Conservation (phyloP, 2,113 vertebrate genomes). For the Periophthalmodon schlosseri region DNA sequence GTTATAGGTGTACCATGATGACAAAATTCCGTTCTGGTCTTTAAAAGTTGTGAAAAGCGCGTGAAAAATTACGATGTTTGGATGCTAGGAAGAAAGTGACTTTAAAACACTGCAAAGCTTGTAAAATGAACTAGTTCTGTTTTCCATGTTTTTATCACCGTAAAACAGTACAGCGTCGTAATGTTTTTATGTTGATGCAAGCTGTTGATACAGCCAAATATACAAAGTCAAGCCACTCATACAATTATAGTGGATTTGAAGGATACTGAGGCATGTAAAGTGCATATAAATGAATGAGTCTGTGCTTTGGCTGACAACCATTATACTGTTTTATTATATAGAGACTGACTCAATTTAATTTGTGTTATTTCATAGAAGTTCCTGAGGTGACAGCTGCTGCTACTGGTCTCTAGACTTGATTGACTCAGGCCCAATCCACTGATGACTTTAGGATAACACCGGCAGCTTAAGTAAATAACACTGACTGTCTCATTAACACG, state of each 20-base stretch:
- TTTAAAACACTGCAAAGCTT: too few relatives aligned
- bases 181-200: background rate
- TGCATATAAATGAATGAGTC: background rate
- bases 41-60: too few relatives aligned
- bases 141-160: too few relatives aligned
- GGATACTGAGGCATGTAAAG: background rate
- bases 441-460: slow-evolving; percentile 2
- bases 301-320: background rate
- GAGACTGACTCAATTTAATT: background rate
- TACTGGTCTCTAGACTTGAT: background rate
- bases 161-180: background rate
- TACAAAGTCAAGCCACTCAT: background rate
- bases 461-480: background rate
- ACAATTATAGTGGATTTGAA: background rate
- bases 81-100: too few relatives aligned
- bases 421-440: background rate
- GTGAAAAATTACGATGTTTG: too few relatives aligned
- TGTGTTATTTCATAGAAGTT: background rate
- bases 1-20: too few relatives aligned
- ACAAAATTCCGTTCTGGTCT: too few relatives aligned
- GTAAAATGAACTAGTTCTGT: too few relatives aligned
- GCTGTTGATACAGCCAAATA: background rate
- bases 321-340: background rate
- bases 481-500: background rate
- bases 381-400: background rate